phyloP scores from a whole-genome alignment of 2,888 invertebrate species.

The Erebia ligea region DNA sequence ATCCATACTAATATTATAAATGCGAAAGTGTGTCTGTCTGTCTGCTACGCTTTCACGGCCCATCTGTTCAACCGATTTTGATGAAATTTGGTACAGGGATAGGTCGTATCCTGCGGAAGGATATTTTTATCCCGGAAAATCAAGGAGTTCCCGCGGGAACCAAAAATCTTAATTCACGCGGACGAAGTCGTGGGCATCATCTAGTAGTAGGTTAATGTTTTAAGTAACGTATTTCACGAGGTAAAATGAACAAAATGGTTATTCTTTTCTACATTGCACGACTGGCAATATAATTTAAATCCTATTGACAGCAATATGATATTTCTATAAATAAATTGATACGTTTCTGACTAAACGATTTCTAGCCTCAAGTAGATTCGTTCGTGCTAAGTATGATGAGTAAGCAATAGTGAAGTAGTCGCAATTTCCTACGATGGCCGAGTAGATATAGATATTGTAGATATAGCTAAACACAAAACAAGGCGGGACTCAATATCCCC shows the following conservation, averaged over 20 bases:
- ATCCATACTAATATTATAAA: too few species aligned
- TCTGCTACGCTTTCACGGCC: too few species aligned
- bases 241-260: background rate
- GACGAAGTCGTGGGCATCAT: too few species aligned
- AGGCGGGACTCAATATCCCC: slow-evolving; percentile 64
- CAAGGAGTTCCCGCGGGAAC: too few species aligned
- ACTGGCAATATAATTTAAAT: background rate
- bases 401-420: slow-evolving; percentile 63
- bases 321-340: slow-evolving; percentile 14
- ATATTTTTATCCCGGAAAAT: too few species aligned
- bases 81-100: too few species aligned
- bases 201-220: too few species aligned
- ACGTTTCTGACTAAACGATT: slow-evolving; percentile 12
- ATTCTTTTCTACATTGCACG: background rate
- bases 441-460: slow-evolving; percentile 41
- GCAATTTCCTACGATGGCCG: slow-evolving; percentile 70
- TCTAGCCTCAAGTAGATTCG: slow-evolving; percentile 23
- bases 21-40: too few species aligned
- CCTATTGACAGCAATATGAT: slow-evolving; percentile 4
- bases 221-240: background rate
- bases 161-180: too few species aligned
- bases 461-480: slow-evolving; percentile 51
- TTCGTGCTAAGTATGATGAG: slow-evolving; percentile 65
- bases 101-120: too few species aligned
- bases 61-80: too few species aligned